phyloP scores from a whole-genome alignment of 2,888 invertebrate genomes.

The Drosophila quinaria region DNA sequence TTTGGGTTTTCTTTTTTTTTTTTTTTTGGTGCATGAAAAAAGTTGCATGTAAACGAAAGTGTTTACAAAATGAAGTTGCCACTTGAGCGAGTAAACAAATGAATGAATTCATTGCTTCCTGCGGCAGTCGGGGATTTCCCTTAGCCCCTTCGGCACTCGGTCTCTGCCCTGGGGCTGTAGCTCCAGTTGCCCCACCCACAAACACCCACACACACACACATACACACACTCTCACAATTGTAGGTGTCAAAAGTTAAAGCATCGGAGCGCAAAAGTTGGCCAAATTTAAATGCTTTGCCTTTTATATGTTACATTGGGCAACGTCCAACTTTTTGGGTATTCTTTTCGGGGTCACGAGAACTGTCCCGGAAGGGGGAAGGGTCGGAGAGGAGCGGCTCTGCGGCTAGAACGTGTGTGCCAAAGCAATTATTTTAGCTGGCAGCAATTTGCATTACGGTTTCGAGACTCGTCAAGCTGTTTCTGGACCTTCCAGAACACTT shows the following conservation, averaged over 20 bases:
- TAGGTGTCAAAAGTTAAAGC: slow-evolving; percentile 81
- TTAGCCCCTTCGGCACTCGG: neutral
- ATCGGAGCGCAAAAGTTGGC: slow-evolving; percentile 77
- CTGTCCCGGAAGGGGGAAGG: neutral
- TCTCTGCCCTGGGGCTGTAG: slow-evolving; percentile 1
- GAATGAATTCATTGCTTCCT: slow-evolving; percentile 82
- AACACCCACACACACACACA: slow-evolving; percentile 1
- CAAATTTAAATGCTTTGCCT: slow-evolving; percentile 76
- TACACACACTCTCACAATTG: neutral
- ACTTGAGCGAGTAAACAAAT: slow-evolving; percentile 82
- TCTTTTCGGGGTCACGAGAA: slow-evolving; percentile 13
- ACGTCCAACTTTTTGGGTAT: slow-evolving; percentile 15
- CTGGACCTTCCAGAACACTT: no score
- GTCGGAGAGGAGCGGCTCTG: slow-evolving; percentile 7
- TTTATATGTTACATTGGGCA: slow-evolving; percentile 18
- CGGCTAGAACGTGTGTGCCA: slow-evolving; percentile 64
- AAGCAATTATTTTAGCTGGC: slow-evolving; percentile 80
- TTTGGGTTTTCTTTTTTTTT: slow-evolving; percentile 15
- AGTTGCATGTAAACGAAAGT: slow-evolving; percentile 82
- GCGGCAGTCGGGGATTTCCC: slow-evolving; percentile 22
- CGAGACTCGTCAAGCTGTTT: slow-evolving; percentile 49
- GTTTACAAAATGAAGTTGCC: slow-evolving; percentile 82
- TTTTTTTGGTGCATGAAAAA: slow-evolving; percentile 59
- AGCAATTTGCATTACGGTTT: slow-evolving; percentile 72
- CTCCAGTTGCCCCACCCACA: slow-evolving; percentile 4